Percentiles rank a stretch among this genome's conserved stretches.
Evolutionary conservation across 2,113 vertebrate species (phyloP).

Genomic region (Coptodon rendalli): DNA sequence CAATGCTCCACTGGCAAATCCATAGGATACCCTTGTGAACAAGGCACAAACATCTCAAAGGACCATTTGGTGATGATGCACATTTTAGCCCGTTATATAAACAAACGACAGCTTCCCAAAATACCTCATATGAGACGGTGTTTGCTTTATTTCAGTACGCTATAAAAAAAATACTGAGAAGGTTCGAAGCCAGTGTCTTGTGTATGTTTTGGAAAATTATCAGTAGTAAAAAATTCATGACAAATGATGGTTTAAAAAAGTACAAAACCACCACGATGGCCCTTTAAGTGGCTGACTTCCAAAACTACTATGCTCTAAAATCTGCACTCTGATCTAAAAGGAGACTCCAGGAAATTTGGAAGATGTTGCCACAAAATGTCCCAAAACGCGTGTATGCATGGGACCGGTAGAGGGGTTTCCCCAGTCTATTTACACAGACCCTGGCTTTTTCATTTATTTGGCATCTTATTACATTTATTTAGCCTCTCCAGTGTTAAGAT

Average conservation of each 20-base stretch:
- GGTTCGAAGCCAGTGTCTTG: not conserved
- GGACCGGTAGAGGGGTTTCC: not conserved
- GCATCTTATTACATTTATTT: conserved; percentile 39
- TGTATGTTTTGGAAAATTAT: not conserved
- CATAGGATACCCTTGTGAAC: conserved; percentile 18
- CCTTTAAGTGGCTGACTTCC: not conserved
- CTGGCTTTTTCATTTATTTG: conserved; percentile 29
- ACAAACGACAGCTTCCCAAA: not conserved
- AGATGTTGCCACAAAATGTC: not conserved
- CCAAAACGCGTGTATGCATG: not conserved
- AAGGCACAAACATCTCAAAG: conserved; percentile 52
- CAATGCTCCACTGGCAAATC: not conserved
- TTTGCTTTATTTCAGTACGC: not conserved
- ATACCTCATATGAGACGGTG: not conserved
- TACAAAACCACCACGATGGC: not conserved
- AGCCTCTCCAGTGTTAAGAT: conserved; percentile 1
- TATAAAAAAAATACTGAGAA: not conserved
- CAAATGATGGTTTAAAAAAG: not conserved
- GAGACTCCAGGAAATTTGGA: not conserved
- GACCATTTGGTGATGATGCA: not conserved
- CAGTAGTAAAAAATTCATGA: not conserved
- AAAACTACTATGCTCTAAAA: not conserved
- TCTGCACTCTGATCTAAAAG: not conserved
- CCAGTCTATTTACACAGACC: not conserved
- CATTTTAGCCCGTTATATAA: not conserved